A percentile compares a stretch with the other conserved stretches of the same genome.
Conservation (phyloP, 2,113 vertebrate species). For the Rattus norvegicus region GRCr8 NC_086029.1:36912501-36913000, state of each 20-base stretch:
- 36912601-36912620: not conserved
- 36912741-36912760: not conserved
- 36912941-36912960: not conserved
- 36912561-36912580: not conserved
- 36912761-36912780: too few relatives aligned
- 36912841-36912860: not conserved
- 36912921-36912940: not conserved
- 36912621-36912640: not conserved
- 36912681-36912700: not conserved
- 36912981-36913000: slow-evolving; percentile 12
- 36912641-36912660: not conserved
- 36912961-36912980: not conserved
- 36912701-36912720: not conserved
- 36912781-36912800: too few relatives aligned
- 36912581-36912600: not conserved
- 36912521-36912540: slow-evolving; percentile 12
- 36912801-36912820: not conserved
- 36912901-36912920: not conserved
- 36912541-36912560: not conserved
- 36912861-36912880: not conserved
- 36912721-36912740: not conserved
- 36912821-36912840: not conserved
- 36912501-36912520: not conserved
- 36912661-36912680: not conserved
- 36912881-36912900: not conserved